These are phyloP conservation scores for Aspidoscelis tigris DNA, from an alignment of 2,113 vertebrate genomes.

Conservation along the genomic window DNA sequence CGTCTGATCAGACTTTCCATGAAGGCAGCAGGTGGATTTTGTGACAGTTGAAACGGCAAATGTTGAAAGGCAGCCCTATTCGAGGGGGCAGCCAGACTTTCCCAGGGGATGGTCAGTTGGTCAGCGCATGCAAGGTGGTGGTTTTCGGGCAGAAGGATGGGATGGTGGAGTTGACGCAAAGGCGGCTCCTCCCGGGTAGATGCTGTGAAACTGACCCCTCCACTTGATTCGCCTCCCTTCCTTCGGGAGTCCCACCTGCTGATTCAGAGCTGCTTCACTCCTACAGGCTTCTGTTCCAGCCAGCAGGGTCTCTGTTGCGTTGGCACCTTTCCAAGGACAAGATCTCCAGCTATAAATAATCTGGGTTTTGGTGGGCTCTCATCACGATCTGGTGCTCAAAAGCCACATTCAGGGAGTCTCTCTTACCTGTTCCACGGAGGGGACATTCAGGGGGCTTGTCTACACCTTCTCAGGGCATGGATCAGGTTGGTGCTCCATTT, in stretches of 20 bases:
- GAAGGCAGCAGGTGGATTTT: too few species aligned
- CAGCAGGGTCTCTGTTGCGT: background rate
- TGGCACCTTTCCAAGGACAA: slow-evolving; percentile 9
- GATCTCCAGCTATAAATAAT: background rate
- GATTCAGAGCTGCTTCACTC: background rate
- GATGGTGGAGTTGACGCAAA: too few species aligned
- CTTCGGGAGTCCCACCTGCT: background rate
- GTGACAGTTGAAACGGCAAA: too few species aligned
- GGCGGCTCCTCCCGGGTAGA: too few species aligned
- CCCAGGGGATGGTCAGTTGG: too few species aligned
- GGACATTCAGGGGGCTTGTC: background rate
- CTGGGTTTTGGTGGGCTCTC: slow-evolving; percentile 20
- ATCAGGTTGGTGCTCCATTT: background rate
- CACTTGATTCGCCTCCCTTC: background rate
- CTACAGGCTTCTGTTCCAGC: background rate
- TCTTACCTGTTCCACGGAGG: background rate
- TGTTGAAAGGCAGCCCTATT: too few species aligned
- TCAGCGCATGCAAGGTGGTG: too few species aligned
- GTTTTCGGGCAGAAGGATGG: too few species aligned
- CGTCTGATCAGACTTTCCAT: too few species aligned
- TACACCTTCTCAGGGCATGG: background rate
- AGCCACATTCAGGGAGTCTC: background rate
- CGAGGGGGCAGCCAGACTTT: too few species aligned
- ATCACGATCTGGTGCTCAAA: background rate
- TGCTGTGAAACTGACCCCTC: too few species aligned